A percentile compares a stretch with the other conserved stretches of the same genome.
These are phyloP conservation scores for Labia minor DNA, from an alignment of 2,888 invertebrate species.

Conservation along the genomic window DNA sequence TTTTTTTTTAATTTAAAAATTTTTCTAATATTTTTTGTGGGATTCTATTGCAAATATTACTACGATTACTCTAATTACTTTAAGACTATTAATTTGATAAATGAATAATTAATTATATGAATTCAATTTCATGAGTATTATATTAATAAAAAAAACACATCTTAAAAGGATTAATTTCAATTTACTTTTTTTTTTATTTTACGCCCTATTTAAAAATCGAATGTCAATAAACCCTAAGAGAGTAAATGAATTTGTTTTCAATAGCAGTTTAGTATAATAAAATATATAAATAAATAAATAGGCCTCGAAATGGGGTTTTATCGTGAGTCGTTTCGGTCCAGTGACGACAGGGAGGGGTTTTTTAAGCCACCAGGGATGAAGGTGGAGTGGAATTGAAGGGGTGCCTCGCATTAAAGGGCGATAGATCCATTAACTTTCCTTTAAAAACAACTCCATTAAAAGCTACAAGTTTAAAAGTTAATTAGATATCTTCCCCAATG, in stretches of 20 bases:
- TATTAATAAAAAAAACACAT: no score
- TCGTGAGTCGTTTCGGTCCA: conserved; percentile 7
- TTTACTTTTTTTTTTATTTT: neutral
- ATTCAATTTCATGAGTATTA: no score
- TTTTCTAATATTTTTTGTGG: no score
- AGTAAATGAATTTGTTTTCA: conserved; percentile 13
- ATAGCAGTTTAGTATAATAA: neutral
- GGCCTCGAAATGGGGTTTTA: neutral
- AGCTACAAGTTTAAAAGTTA: conserved; percentile 13
- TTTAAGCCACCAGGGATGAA: neutral
- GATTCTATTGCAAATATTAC: no score
- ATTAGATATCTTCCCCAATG: neutral
- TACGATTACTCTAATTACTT: no score
- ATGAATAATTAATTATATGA: no score
- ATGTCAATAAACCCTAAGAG: neutral
- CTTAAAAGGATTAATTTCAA: neutral
- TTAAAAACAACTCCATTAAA: neutral
- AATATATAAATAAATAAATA: neutral
- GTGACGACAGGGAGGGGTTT: neutral
- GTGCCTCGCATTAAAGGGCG: neutral
- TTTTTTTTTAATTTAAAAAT: no score
- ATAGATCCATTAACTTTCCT: neutral
- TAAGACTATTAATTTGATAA: no score
- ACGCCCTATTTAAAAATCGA: neutral
- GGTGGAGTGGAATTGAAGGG: neutral